Evolutionary conservation across 2,113 vertebrate genomes (phyloP), one percentile per base, ranked within the genome.

Genomic region (Ramphastos sulfuratus): DNA sequence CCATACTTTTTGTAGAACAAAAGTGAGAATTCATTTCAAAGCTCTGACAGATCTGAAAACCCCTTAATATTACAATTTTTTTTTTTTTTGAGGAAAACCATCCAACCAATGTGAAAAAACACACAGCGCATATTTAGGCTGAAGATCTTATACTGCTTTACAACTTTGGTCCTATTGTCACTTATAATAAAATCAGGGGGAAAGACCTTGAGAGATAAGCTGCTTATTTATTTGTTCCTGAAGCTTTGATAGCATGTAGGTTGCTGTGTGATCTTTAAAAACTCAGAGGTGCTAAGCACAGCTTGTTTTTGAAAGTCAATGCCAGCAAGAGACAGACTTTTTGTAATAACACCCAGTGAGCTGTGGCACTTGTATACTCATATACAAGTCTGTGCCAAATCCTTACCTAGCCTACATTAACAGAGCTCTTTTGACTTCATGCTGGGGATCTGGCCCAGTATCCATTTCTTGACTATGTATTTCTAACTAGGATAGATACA

Each of bases 191-290:
- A 97, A 95, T 92, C 86, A 94, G 58, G 92, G 94, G 90, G 83
- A 93, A 97, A 97, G 92, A 97, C 95, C 96, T 97, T 95, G 95
- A 94, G 92, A 94, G 92, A 95, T 94, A 96, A 97, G 95, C 95
- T 75, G 93, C 95, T 96, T 96, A 96, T 94, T 96, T 96, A 96
- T 96, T 95, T 96, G 92, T 95, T 96, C 94, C 82, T 94, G 93
- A 94, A 94, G 94, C 90, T 96, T 95, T 96, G 93, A 95, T 96
- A 96, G 92, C 82, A 88, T 78, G 85, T 95, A 96, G 90, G 94
- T 94, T 96, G 92, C 93, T 84, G 85, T 92, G 93, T 92, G 94
- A 96, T 96, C 95, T 94, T 95, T 96, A 94, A 90, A 96, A 96
- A 96, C 95, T 94, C 85, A 90, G 90, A 96, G 93, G 93, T 96